Conservation (phyloP, 2,113 vertebrate species). For the Grallaria varia region DNA sequence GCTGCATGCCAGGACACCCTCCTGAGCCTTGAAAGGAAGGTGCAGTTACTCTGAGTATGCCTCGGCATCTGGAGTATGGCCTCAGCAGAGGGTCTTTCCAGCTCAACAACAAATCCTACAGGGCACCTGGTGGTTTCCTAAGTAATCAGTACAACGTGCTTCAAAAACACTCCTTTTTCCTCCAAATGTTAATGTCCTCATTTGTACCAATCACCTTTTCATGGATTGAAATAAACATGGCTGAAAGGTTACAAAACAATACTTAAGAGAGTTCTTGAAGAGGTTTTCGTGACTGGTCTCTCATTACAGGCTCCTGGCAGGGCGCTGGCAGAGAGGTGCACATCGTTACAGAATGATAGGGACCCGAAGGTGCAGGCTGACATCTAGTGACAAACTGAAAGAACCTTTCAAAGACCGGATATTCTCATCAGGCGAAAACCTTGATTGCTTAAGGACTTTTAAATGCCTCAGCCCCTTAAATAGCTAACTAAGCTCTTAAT, state of each 20-base stretch:
- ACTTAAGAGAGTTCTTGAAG: background rate
- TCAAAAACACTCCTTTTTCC: background rate
- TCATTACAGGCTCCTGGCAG: background rate
- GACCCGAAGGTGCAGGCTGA: conserved; percentile 2
- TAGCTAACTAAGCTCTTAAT: background rate
- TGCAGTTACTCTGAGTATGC: background rate
- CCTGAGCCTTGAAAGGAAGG: background rate
- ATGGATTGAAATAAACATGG: conserved; percentile 22
- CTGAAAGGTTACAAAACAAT: background rate
- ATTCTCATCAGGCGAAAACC: background rate
- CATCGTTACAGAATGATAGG: too few species aligned
- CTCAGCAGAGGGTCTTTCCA: background rate
- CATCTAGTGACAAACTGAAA: conserved; percentile 46
- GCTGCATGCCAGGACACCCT: background rate
- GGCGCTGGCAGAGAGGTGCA: background rate
- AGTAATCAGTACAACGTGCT: rapidly evolving
- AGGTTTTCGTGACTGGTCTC: rapidly evolving
- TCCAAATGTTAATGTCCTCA: background rate
- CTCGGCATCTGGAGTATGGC: background rate
- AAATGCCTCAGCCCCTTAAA: background rate
- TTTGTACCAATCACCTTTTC: background rate
- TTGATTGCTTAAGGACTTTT: background rate
- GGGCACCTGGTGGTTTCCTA: rapidly evolving
- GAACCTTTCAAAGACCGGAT: background rate
- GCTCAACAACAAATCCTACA: background rate